Base-by-base conservation (phyloP, 2,797 vertebrate genomes). In the Phrynocephalus guinanensis region DNA sequence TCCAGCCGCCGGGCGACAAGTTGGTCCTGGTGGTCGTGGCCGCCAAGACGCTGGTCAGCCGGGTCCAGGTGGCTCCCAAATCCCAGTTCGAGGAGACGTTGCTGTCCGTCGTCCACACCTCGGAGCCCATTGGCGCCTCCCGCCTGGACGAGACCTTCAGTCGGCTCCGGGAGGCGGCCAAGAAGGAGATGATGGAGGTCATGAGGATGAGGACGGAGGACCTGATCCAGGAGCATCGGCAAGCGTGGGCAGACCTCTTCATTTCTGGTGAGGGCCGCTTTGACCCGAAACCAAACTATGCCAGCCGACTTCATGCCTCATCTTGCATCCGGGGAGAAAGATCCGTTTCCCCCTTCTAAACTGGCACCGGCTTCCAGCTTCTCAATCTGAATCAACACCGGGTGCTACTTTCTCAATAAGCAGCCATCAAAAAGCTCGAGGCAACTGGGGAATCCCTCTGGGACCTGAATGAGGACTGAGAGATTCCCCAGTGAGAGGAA, bases 181-280 rank as follows among this genome's bases (percentile, higher is more conserved):
- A 97, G 83, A 97, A 97, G 72, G 99, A 99, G 93, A 97, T 99
- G 95, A 94, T 94, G 88, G 98, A 99, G 88, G 94, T 99, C 80
- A 94, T 99, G 94, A 96, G 96, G 85, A 93, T 95, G 90, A 96
- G 93, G 0, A 94, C 97, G 13, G 97, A 98, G 0, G 97, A 98
- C 20, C 94, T 99, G 86, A 96, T 98, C 18, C 91, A 93, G 60
- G 98, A 98, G 78, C 99, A 99, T 95, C 98, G 97, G 91, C 97
- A 97, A 48, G 83, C 96, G 98, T 38, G 93, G 99, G 94, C 96
- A n/a, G 98, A 99, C 91, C 97, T 99, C 73, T 99, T 99, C 92
- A 98, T 97, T 92, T 98, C 99, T 93, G 99, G 99, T 98, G 91
- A 97, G 93, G 63, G 71, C 16, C 0, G 0, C 13, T 13, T 56